These are phyloP conservation scores for Enhydra lutris DNA, from an alignment of 2,113 vertebrate species.

Conservation along the genomic window DNA sequence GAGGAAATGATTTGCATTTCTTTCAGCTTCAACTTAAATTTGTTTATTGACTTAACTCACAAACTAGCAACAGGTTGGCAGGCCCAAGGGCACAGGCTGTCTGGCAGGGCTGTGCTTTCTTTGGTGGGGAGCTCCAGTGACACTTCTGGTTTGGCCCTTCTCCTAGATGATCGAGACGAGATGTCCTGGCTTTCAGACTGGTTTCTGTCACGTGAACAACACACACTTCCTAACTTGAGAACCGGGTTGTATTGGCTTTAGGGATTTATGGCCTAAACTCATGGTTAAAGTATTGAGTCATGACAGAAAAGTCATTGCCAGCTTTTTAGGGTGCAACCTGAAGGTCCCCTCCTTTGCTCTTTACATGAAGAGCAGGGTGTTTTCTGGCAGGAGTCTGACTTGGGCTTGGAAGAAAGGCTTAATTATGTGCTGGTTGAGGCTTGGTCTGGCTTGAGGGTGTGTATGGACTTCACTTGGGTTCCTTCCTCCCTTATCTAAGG, in stretches of 20 bases:
- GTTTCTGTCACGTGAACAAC: conserved; percentile 69
- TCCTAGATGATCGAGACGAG: conserved; percentile 62
- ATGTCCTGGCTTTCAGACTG: conserved; percentile 64
- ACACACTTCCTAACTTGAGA: conserved; percentile 39
- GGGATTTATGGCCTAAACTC: conserved; percentile 49
- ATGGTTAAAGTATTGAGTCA: conserved; percentile 14
- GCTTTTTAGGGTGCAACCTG: conserved; percentile 13
- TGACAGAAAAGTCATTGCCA: conserved; percentile 25
- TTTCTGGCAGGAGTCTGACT: conserved; percentile 1
- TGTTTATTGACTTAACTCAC: conserved; percentile 45
- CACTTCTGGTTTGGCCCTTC: conserved; percentile 57
- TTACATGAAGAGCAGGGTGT: not conserved
- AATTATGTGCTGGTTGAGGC: conserved; percentile 10
- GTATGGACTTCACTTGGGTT: not conserved
- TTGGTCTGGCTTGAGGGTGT: not conserved
- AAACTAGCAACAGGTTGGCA: conserved; percentile 22
- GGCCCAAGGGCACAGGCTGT: not conserved
- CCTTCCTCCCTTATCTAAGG: not conserved
- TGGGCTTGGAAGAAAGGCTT: not conserved
- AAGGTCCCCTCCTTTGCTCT: conserved; percentile 37
- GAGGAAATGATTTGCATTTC: conserved; percentile 41
- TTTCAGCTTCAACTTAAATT: conserved; percentile 44
- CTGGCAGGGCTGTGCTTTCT: not conserved
- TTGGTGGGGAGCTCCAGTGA: conserved; percentile 44
- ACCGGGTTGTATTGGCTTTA: conserved; percentile 40